These are phyloP conservation scores for Brassicogethes aeneus DNA, from an alignment of 2,888 invertebrate genomes.

Conservation along the genomic window DNA sequence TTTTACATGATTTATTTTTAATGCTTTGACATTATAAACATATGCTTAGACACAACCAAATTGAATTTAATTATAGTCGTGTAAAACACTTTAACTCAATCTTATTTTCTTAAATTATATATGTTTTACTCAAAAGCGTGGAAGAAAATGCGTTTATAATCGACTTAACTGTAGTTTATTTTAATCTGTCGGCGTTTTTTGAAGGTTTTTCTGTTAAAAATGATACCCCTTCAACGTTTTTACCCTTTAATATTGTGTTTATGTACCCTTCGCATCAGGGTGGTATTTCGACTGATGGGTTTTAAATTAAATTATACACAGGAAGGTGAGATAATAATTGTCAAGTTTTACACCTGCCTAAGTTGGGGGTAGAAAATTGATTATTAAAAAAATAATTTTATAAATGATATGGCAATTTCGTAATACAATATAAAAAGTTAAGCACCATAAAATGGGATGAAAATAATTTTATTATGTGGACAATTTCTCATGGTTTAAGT, in stretches of 20 bases:
- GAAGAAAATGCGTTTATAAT: conserved; percentile 1
- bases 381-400: too few species aligned
- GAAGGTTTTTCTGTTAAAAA: not conserved
- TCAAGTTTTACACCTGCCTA: conserved; percentile 1
- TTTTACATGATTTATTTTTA: not conserved
- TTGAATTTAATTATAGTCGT: conserved; percentile 14
- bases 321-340: not conserved
- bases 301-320: too few species aligned
- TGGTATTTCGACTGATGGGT: too few species aligned
- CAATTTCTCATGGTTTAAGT: too few species aligned
- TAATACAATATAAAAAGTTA: too few species aligned
- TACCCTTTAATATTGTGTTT: not conserved
- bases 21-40: not conserved
- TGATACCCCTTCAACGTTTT: not conserved
- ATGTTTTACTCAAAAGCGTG: conserved; percentile 1
- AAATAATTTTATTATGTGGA: too few species aligned
- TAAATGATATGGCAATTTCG: too few species aligned
- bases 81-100: not conserved
- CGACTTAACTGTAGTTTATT: not conserved
- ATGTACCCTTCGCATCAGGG: not conserved
- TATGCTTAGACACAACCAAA: conserved; percentile 5
- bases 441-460: too few species aligned
- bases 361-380: too few species aligned
- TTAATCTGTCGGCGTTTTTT: not conserved
- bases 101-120: conserved; percentile 2